Conservation (phyloP, 2,888 invertebrate genomes). For the Mythimna pallens region DNA sequence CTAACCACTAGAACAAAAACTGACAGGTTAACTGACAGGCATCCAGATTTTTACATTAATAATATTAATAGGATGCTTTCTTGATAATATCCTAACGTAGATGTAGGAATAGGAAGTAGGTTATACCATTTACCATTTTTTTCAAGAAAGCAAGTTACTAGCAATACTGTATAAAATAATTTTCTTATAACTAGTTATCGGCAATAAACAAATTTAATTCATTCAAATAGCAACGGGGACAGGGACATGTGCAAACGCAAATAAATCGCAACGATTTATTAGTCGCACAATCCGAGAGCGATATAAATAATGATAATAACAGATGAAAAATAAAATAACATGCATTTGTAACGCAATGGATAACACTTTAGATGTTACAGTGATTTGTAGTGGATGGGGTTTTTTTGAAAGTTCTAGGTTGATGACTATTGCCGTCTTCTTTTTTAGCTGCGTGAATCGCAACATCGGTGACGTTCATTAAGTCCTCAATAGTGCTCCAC, state of each 20-base stretch:
- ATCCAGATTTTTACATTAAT: no score
- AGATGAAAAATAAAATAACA: slow-evolving; percentile 74
- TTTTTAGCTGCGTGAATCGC: no score
- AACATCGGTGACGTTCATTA: background rate
- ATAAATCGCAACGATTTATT: slow-evolving; percentile 78
- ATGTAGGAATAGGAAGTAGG: no score
- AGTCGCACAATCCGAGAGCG: slow-evolving; percentile 66
- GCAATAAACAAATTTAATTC: slow-evolving; percentile 58
- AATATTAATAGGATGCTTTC: no score
- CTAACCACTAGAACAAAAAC: no score
- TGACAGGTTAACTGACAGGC: no score
- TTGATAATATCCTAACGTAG: no score
- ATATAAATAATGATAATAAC: slow-evolving; percentile 81
- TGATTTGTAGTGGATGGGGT: slow-evolving; percentile 22
- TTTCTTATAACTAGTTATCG: slow-evolving; percentile 30
- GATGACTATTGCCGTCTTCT: background rate
- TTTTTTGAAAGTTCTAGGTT: slow-evolving; percentile 21
- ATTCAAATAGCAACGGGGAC: slow-evolving; percentile 62
- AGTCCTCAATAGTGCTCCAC: no score
- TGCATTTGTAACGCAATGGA: slow-evolving; percentile 66
- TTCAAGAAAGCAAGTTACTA: background rate
- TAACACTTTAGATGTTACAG: slow-evolving; percentile 59
- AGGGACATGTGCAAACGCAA: slow-evolving; percentile 71
- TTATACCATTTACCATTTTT: no score
- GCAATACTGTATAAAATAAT: background rate